Conservation (phyloP, 2,113 vertebrate species). For the Odocoileus virginianus region DNA sequence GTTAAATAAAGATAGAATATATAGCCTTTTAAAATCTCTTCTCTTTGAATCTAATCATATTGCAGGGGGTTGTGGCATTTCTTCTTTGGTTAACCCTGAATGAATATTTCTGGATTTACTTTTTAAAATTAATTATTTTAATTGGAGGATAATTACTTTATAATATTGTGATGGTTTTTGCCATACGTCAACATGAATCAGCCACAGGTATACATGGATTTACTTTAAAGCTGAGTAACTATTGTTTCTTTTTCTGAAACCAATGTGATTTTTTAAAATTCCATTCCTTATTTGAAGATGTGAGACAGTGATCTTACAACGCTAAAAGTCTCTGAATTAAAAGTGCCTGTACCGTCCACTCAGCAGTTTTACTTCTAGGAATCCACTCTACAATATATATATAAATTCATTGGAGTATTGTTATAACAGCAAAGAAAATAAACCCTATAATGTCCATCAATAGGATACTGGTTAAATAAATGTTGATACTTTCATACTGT, state of each 20-base stretch:
- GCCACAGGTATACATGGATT: neutral
- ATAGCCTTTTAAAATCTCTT: slow-evolving; percentile 17
- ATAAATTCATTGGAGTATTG: neutral
- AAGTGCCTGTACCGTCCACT: slow-evolving; percentile 6
- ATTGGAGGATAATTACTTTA: neutral
- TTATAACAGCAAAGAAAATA: slow-evolving; percentile 9
- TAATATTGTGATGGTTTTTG: neutral
- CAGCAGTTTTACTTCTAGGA: slow-evolving; percentile 22
- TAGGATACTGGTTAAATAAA: slow-evolving; percentile 1
- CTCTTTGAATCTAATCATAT: slow-evolving; percentile 13
- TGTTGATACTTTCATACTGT: neutral
- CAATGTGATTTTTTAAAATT: neutral
- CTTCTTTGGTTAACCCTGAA: slow-evolving; percentile 31
- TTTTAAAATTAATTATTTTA: neutral
- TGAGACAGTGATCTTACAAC: neutral
- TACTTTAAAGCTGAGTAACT: neutral
- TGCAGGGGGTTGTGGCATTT: slow-evolving; percentile 3
- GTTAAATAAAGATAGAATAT: slow-evolving; percentile 15
- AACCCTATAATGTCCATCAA: neutral
- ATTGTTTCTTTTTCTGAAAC: slow-evolving; percentile 30
- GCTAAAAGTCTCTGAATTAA: slow-evolving; percentile 16
- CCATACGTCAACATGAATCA: neutral
- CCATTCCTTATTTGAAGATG: slow-evolving; percentile 11
- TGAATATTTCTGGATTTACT: slow-evolving; percentile 40
- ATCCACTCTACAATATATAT: neutral